These are phyloP conservation scores for Eupithecia pulchellata DNA, from an alignment of 2,888 invertebrate species.

Conservation along the genomic window DNA sequence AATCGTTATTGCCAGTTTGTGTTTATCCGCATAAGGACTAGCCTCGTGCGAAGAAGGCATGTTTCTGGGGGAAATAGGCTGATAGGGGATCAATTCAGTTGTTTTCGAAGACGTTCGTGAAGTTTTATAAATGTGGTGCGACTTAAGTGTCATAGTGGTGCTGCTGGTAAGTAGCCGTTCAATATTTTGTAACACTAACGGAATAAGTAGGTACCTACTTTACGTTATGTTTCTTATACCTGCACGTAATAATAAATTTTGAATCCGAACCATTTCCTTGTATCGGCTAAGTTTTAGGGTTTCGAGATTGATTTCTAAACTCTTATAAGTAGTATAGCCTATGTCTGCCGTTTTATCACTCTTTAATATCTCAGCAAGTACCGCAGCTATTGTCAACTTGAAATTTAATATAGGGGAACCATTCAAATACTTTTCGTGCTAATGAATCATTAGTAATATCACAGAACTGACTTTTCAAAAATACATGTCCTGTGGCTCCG, in stretches of 20 bases:
- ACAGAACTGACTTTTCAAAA: too few relatives aligned
- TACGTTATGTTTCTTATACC: background rate
- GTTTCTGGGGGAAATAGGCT: slow-evolving; percentile 34
- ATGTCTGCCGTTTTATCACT: too few relatives aligned
- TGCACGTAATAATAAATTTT: background rate
- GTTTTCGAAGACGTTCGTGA: slow-evolving; percentile 38
- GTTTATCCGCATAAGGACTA: background rate
- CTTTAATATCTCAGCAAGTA: too few relatives aligned
- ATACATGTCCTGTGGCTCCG: too few relatives aligned
- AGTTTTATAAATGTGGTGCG: slow-evolving; percentile 36
- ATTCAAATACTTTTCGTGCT: too few relatives aligned
- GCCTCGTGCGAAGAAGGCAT: slow-evolving; percentile 19
- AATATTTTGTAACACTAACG: background rate
- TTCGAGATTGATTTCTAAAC: too few relatives aligned
- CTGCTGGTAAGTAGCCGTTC: background rate
- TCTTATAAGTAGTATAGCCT: too few relatives aligned
- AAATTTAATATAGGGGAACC: too few relatives aligned
- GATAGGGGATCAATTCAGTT: slow-evolving; percentile 45
- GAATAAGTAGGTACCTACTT: too few relatives aligned
- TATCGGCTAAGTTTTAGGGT: too few relatives aligned
- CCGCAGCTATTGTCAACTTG: too few relatives aligned
- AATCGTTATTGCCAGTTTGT: background rate
- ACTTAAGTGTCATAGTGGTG: slow-evolving; percentile 11
- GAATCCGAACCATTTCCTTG: background rate
- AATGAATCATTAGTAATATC: too few relatives aligned